These are phyloP conservation scores for Empidonax traillii DNA, from an alignment of 2,113 vertebrate genomes.

Conservation along the genomic window DNA sequence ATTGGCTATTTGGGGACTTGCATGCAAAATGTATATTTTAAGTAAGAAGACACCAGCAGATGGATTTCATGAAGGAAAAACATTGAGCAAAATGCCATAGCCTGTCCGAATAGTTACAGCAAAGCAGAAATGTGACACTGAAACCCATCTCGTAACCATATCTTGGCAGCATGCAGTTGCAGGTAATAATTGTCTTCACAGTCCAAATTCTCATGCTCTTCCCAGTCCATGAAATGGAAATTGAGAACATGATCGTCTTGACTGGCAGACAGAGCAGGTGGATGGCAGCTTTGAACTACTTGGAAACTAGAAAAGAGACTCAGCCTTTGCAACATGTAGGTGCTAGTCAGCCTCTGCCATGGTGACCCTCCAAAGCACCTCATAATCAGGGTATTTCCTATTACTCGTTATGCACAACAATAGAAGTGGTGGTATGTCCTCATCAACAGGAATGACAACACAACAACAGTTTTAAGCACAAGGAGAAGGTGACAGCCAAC, in stretches of 20 bases:
- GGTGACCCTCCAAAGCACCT: background rate
- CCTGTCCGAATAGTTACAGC: background rate
- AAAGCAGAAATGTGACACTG: background rate
- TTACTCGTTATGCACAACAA: background rate
- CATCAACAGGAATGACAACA: background rate
- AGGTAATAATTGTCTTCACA: constrained; percentile 1
- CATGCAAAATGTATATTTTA: background rate
- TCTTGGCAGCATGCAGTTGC: background rate
- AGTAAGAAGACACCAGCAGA: background rate
- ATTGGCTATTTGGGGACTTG: background rate
- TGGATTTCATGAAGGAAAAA: constrained; percentile 23
- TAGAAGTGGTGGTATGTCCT: background rate
- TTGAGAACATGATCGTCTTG: background rate
- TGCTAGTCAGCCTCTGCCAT: background rate
- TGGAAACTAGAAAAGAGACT: background rate
- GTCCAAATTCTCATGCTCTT: background rate
- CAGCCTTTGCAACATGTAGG: background rate
- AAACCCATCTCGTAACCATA: background rate
- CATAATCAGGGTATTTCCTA: background rate
- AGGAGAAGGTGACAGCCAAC: background rate
- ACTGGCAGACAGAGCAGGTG: background rate
- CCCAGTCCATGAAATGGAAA: background rate
- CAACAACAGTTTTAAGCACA: background rate
- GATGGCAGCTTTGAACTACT: background rate
- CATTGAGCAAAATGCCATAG: background rate